Conservation (phyloP, 2,113 vertebrate species). For the Eleginops maclovinus region DNA sequence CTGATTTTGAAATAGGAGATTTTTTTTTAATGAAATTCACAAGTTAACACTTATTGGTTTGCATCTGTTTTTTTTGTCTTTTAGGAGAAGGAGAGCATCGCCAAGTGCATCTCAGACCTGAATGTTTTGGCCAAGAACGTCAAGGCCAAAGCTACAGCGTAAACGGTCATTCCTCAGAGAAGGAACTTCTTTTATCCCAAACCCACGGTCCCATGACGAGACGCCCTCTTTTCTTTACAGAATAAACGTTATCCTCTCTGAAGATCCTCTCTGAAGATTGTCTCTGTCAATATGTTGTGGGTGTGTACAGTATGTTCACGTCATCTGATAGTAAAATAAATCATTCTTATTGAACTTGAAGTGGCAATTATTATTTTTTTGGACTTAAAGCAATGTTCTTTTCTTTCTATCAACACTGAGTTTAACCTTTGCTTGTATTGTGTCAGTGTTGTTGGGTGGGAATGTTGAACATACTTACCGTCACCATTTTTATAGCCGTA, state of each 20-base stretch:
- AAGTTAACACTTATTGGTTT: too few species aligned
- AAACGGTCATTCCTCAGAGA: slow-evolving; percentile 54
- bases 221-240: slow-evolving; percentile 67
- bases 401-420: background rate
- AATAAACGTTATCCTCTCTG: slow-evolving; percentile 77
- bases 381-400: background rate
- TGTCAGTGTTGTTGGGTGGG: background rate
- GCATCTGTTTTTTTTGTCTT: slow-evolving; percentile 47
- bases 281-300: slow-evolving; percentile 72
- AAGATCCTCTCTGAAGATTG: slow-evolving; percentile 67
- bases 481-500: background rate
- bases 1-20: background rate
- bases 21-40: too few species aligned
- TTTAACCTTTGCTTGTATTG: background rate
- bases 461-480: background rate
- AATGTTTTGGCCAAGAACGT: slow-evolving; percentile 87
- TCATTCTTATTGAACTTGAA: slow-evolving; percentile 71
- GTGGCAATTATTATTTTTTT: slow-evolving; percentile 29
- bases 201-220: slow-evolving; percentile 59
- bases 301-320: slow-evolving; percentile 84
- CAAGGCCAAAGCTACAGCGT: slow-evolving; percentile 76
- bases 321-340: slow-evolving; percentile 79
- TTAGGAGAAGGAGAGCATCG: slow-evolving; percentile 95
- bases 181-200: slow-evolving; percentile 19
- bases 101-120: slow-evolving; percentile 95